Conservation (phyloP, 1,140 invertebrate species). For the Drosophila sp. region DNA sequence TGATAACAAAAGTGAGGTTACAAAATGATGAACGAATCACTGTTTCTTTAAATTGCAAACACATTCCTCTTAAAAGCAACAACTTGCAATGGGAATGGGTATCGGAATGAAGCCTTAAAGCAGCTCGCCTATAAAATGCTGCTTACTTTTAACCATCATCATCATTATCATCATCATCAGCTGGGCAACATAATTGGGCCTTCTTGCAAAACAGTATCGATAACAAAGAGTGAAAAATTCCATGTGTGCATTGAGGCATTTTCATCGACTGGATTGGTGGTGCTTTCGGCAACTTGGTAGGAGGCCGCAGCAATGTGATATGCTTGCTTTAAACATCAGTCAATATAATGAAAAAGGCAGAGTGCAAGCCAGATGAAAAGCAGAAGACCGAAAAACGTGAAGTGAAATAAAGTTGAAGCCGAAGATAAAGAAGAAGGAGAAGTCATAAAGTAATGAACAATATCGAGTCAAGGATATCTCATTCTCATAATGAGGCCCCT, state of each 20-base stretch:
- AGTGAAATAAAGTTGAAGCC: slow-evolving; percentile 6
- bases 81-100: not conserved
- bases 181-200: slow-evolving; percentile 37
- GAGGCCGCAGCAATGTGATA: slow-evolving; percentile 48
- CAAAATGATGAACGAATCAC: too few species aligned
- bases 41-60: too few species aligned
- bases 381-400: not conserved
- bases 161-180: not conserved
- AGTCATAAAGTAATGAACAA: slow-evolving; percentile 75
- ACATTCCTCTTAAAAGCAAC: not conserved
- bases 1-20: too few species aligned
- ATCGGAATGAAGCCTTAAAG: not conserved
- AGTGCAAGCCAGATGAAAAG: slow-evolving; percentile 13
- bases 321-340: slow-evolving; percentile 31
- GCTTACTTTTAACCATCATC: not conserved
- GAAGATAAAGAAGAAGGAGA: slow-evolving; percentile 32
- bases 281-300: too few species aligned
- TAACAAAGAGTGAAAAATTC: slow-evolving; percentile 52
- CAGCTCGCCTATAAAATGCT: not conserved
- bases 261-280: not conserved
- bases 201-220: slow-evolving; percentile 44
- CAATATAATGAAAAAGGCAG: slow-evolving; percentile 7
- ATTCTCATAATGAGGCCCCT: slow-evolving; percentile 62
- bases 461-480: slow-evolving; percentile 54
- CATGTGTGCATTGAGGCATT: slow-evolving; percentile 50